Conservation (phyloP, 1,140 invertebrate species). For the Drosophila ogumai region DNA sequence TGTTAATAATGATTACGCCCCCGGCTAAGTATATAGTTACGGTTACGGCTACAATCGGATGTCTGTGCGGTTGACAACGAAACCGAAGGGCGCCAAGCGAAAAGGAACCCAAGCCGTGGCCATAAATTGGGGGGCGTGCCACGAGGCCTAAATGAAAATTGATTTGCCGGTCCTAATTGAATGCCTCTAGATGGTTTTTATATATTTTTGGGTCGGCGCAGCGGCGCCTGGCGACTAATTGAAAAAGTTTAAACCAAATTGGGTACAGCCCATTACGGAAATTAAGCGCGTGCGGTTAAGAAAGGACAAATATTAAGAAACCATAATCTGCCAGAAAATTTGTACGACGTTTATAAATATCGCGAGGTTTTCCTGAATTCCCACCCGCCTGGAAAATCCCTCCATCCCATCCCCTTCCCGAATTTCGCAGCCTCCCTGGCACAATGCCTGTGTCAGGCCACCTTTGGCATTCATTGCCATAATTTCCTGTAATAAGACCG, state of each 20-base stretch:
- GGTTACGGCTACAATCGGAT: conserved; percentile 54
- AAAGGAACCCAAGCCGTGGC: conserved; percentile 6
- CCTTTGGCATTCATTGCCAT: conserved; percentile 82
- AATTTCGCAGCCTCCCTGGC: conserved; percentile 18
- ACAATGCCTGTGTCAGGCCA: conserved; percentile 56
- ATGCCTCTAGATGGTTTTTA: conserved; percentile 57
- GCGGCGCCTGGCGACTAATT: conserved; percentile 55
- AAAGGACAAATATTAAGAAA: conserved; percentile 75
- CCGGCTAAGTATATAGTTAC: conserved; percentile 50
- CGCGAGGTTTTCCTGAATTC: conserved; percentile 20
- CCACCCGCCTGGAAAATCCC: background rate
- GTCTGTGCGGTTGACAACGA: conserved; percentile 64
- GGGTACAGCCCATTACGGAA: conserved; percentile 71
- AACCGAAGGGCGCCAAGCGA: background rate
- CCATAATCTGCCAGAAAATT: conserved; percentile 79
- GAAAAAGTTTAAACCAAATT: conserved; percentile 79
- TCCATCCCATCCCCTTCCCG: background rate
- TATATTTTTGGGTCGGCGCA: conserved; percentile 28
- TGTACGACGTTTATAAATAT: conserved; percentile 76
- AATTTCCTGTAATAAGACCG: conserved; percentile 80
- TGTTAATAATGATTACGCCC: conserved; percentile 80
- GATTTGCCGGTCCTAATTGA: conserved; percentile 72
- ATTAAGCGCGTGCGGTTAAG: conserved; percentile 80
- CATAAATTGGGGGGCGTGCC: conserved; percentile 28
- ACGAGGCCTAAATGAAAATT: conserved; percentile 69